Evolutionary conservation across 2,113 vertebrate genomes (phyloP), one percentile per base, ranked within the genome.

Genomic region (Macrotus californicus): DNA sequence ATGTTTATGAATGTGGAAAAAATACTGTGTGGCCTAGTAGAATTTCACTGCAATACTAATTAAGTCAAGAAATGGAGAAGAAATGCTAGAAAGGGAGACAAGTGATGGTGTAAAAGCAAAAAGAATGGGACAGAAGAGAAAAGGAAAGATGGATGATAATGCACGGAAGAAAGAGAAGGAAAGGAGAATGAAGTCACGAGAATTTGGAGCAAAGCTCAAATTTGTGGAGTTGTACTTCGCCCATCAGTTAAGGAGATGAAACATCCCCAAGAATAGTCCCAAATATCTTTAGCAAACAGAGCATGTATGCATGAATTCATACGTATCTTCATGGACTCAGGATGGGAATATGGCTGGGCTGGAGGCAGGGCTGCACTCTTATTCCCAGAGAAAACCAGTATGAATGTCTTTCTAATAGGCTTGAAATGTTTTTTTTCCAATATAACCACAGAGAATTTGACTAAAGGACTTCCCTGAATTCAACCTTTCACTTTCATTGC

Each of bases 291-390:
- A 64, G 16, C 18, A 41, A 56, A 50, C 39, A 83, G 2, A 54
- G 52, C 34, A 89, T 13, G 29, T 10, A 50, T 70, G 31, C 8
- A 31, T 31, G 43, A 0, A 64, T 26, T 54, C 24, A 72, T 36
- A 22, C 1, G 70, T 22, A 26, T 18, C 26, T 54, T 34, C 21
- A 22, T 39, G 29, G 24, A 59, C 14, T 56, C 2, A 48, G 1
- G 2, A 46, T 31, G 29, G 0, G 43, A 41, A 70, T 2, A 19
- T 34, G 7, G 6, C 1, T 4, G 29, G 3, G 67, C 1, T 4
- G 10, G 8, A 2, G 24, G 43, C 2, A 2, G 15, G 24, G 3
- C 2, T 61, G 10, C 0, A 9, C 4, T 13, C 22, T 7, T 56
- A 31, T 69, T 61, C 11, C 54, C n/a, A 79, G 5, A 22, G 3